Evolutionary conservation across 2,113 vertebrate species (phyloP).

Genomic region (Nannospalax galili): DNA sequence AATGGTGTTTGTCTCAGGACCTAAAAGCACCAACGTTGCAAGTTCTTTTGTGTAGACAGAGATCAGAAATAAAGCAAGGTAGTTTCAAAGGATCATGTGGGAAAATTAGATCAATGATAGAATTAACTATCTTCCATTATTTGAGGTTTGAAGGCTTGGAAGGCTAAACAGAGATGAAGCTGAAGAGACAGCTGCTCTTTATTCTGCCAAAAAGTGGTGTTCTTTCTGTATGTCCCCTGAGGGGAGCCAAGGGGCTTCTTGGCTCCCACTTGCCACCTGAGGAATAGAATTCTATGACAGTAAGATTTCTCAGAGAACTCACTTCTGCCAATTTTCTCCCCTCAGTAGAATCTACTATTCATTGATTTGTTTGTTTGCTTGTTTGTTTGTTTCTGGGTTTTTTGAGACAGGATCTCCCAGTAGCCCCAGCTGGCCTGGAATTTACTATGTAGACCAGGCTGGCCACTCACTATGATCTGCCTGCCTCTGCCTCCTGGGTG

Average conservation of each 20-base stretch:
- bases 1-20: not conserved
- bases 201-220: not conserved
- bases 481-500: too few species aligned
- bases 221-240: not conserved
- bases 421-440: too few species aligned
- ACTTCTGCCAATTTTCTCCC: not conserved
- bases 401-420: too few species aligned
- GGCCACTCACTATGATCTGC: too few species aligned
- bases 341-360: not conserved
- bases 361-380: too few species aligned
- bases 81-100: not conserved
- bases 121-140: not conserved
- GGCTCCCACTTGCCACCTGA: fast-evolving
- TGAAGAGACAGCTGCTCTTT: not conserved
- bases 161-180: not conserved
- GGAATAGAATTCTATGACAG: not conserved
- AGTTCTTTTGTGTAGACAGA: not conserved
- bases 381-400: too few species aligned
- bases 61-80: too few species aligned
- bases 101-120: not conserved
- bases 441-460: too few species aligned
- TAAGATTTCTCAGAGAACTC: not conserved
- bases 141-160: not conserved
- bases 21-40: not conserved
- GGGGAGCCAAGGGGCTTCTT: not conserved